Evolutionary conservation across 2,888 invertebrate genomes (phyloP), one percentile per base, ranked within the genome.

Genomic region (Linyphia triangularis): DNA sequence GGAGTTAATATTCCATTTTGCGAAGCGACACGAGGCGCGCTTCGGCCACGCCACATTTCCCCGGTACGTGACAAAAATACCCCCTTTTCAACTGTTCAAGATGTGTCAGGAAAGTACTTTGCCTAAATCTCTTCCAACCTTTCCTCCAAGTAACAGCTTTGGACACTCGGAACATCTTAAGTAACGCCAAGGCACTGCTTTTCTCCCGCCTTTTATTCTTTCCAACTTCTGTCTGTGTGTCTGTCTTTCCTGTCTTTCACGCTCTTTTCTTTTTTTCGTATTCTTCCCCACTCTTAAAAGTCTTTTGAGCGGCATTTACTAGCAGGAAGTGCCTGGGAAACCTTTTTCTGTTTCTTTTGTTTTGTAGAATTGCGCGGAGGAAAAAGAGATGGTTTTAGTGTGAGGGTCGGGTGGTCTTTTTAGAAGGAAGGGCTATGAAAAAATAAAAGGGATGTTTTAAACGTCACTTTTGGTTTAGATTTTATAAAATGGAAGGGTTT

Each of bases 1-100:
- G 30, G 72, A 82, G 82, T 82, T 82, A 82, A 82, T 82, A 82
- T 82, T 82, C 72, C 72, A 82, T 82, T 82, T 82, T 82, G 82
- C 63, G 63, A 63, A 59, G 28, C 70, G 28, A 9, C 16, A 24
- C 10, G 67, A 51, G 33, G 6, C 73, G 59, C 37, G 69, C n/a
- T 65, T 59, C 40, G 28, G 19, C 75, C 43, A 85, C 75, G 75
- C 75, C 75, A 77, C 84, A 85, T 85, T 85, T 77, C 84, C 13
- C 28, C 16, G 9, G 67, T 57, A 85, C 84, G 84, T 85, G 84
- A 85, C 84, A 57, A 22, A 67, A 67, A 85, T 77, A 77, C 63
- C 28, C 37, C 4, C 59, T 75, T 43, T 24, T 61, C 16, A 57
- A n/a, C 22, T 40, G 7, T 37, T 51, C 51, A 28, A 30, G 51